These are phyloP conservation scores for Trichomalopsis sarcophagae DNA, from an alignment of 1,140 invertebrate genomes.

Conservation along the genomic window DNA sequence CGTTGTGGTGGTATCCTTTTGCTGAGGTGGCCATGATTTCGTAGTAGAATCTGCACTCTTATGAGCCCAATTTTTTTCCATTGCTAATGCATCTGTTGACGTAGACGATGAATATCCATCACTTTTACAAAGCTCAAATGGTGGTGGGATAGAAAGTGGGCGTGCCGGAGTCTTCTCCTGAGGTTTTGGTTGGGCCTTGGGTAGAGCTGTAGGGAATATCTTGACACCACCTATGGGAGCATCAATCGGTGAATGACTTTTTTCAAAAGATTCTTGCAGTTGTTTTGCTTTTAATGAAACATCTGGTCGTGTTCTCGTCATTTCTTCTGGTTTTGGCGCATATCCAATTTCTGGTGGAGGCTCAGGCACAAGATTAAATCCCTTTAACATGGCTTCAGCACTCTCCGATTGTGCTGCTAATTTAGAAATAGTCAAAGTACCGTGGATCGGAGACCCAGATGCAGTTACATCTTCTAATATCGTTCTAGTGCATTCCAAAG, in stretches of 20 bases:
- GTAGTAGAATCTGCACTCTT: slow-evolving; percentile 73
- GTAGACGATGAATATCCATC: slow-evolving; percentile 65
- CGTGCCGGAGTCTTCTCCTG: slow-evolving; percentile 48
- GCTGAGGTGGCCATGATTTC: slow-evolving; percentile 75
- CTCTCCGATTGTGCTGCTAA: slow-evolving; percentile 68
- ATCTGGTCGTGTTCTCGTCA: slow-evolving; percentile 74
- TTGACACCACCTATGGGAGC: slow-evolving; percentile 80
- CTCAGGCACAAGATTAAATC: slow-evolving; percentile 80
- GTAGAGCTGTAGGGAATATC: slow-evolving; percentile 74
- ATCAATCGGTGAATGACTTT: slow-evolving; percentile 76
- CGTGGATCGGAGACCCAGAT: slow-evolving; percentile 66
- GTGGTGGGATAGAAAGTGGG: slow-evolving; percentile 64
- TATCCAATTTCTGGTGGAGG: slow-evolving; percentile 84
- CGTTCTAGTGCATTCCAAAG: slow-evolving; percentile 64
- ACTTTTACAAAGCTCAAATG: slow-evolving; percentile 63
- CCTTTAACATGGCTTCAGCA: slow-evolving; percentile 68
- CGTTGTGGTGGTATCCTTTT: slow-evolving; percentile 53
- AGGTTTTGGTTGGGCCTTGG: slow-evolving; percentile 61
- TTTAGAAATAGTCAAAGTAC: slow-evolving; percentile 66
- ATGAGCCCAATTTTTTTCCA: slow-evolving; percentile 81
- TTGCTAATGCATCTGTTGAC: slow-evolving; percentile 75
- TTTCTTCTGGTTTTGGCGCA: slow-evolving; percentile 75
- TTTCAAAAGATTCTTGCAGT: slow-evolving; percentile 78
- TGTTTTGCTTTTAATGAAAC: slow-evolving; percentile 79
- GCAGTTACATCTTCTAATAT: slow-evolving; percentile 67